A percentile compares a stretch with the other conserved stretches of the same genome.
phyloP scores from a whole-genome alignment of 2,113 vertebrate genomes.

The Pteronura brasiliensis region DNA sequence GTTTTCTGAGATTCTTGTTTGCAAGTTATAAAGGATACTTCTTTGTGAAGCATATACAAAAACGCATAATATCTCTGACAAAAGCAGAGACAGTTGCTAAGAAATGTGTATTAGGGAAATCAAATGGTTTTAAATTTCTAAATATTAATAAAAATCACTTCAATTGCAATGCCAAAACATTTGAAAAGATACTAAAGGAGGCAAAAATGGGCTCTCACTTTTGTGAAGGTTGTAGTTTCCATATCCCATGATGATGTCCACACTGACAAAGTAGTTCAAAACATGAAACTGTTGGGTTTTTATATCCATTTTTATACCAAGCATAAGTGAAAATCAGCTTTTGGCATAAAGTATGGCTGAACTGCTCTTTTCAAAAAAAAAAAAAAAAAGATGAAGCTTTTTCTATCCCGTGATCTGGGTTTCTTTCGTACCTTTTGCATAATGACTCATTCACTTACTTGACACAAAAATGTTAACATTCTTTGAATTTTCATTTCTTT shows the following conservation, averaged over 20 bases:
- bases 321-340: not conserved
- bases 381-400: not conserved
- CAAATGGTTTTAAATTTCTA: not conserved
- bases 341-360: not conserved
- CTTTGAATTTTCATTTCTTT: slow-evolving; percentile 13
- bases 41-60: not conserved
- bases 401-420: not conserved
- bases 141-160: not conserved
- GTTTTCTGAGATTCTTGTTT: not conserved
- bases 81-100: not conserved
- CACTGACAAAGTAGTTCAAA: not conserved
- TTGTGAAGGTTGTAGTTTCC: not conserved
- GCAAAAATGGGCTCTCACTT: not conserved
- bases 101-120: not conserved
- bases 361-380: not conserved
- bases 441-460: not conserved
- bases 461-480: not conserved
- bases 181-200: not conserved
- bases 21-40: not conserved
- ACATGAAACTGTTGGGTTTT: not conserved
- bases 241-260: not conserved
- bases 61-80: not conserved
- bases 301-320: not conserved
- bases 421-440: not conserved
- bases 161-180: not conserved